These are phyloP conservation scores for Dugesia japonica DNA, from an alignment of 2,888 invertebrate genomes.

Conservation along the genomic window DNA sequence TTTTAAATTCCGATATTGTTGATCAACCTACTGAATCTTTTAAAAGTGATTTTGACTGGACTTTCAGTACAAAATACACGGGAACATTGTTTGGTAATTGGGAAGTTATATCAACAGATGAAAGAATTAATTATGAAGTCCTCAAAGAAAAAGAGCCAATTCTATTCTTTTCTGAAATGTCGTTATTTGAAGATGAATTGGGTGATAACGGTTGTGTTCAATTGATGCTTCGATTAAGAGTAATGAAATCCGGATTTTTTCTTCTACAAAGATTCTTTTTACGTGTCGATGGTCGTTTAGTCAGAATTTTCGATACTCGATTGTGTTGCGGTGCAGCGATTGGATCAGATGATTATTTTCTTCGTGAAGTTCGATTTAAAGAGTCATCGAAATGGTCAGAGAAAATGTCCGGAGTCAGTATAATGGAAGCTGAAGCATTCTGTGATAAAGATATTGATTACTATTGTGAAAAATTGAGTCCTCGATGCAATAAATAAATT, in stretches of 20 bases:
- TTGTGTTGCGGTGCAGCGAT: neutral
- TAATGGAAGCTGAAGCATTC: neutral
- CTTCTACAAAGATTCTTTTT: slow-evolving; percentile 74
- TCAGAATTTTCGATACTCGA: slow-evolving; percentile 32
- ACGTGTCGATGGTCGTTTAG: slow-evolving; percentile 76
- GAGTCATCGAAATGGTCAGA: neutral
- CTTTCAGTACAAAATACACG: slow-evolving; percentile 75
- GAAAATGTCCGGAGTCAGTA: slow-evolving; percentile 2
- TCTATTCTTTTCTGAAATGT: slow-evolving; percentile 75
- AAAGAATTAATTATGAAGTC: slow-evolving; percentile 68
- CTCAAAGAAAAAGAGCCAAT: slow-evolving; percentile 76
- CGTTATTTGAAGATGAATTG: slow-evolving; percentile 87
- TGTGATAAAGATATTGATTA: neutral
- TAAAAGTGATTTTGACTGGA: slow-evolving; percentile 68
- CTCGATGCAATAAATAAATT: no score
- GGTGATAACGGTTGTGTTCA: slow-evolving; percentile 90
- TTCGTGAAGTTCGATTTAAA: neutral
- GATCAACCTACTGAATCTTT: neutral
- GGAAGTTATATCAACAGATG: slow-evolving; percentile 51
- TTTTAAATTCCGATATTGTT: neutral
- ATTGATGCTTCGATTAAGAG: slow-evolving; percentile 77
- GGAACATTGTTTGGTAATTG: slow-evolving; percentile 52
- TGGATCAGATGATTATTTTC: neutral
- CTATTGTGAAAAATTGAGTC: neutral
- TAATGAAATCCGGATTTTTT: slow-evolving; percentile 84